Base-by-base conservation (phyloP, 2,888 invertebrate species). In the Furcula furcula region DNA sequence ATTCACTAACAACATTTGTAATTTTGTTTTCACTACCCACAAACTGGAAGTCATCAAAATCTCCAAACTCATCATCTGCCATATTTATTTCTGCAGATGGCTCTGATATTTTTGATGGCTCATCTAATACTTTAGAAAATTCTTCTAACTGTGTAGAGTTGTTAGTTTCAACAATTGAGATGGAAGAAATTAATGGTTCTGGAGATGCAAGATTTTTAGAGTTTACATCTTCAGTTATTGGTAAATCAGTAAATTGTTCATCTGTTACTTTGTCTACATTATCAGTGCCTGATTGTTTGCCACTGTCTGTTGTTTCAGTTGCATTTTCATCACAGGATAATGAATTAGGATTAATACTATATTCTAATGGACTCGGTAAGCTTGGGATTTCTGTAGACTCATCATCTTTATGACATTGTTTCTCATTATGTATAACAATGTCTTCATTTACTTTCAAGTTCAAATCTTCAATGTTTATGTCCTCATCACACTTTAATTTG, bases 31-130 rank as follows among this genome's bases (percentile, higher is more conserved):
- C 55, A 40, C 69, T 47, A 40, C 47, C 62, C 9, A 68, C 72
- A 58, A 80, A 80, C 62, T 89, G 81, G 51, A 91, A 91, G 45
- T 91, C 86, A 58, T 89, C 83, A 74, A 90, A 90, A 55, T 90
- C 86, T 26, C 79, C 88, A 76, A 91, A 89, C 52, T 89, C 89
- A 56, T 90, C 86, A 43, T 75, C 62, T 18, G 28, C 36, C 2
- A 34, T 30, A 35, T 35, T 34, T 39, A 55, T 46, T 34, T 36
- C 36, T 31, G 29, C 9, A n/a, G 15, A 5, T 27, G 16, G 23
- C 5, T 48, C 28, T 14, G 14, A 13, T 9, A 30, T 22, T n/a
- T 35, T 25, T 23, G 16, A 4, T 3, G 35, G 11, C 19, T 40
- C 30, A 20, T 42, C 21, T 20, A 22, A 14, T 19, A 31, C 13